Conservation (phyloP, 2,888 invertebrate genomes). For the Dromius quadrimaculatus region DNA sequence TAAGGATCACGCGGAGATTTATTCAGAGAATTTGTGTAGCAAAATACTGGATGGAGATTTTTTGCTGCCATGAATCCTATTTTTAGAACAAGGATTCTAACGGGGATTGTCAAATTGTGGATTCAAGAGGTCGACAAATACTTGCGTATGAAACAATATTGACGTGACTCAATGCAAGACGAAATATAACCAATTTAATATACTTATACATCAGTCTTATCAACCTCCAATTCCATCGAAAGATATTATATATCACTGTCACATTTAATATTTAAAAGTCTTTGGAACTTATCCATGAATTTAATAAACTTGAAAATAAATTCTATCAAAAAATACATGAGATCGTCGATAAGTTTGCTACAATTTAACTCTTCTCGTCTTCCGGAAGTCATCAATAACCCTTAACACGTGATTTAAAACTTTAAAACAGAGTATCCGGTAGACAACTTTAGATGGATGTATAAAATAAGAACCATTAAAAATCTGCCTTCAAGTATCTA, state of each 20-base stretch:
- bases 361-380: constrained; percentile 26
- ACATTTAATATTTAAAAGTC: not conserved
- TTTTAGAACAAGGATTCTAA: too few relatives aligned
- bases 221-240: too few relatives aligned
- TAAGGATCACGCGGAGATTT: constrained; percentile 13
- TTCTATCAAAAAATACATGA: constrained; percentile 10
- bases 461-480: constrained; percentile 37
- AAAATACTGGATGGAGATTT: too few relatives aligned
- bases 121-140: too few relatives aligned
- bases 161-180: too few relatives aligned
- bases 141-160: too few relatives aligned
- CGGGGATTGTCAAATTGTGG: too few relatives aligned
- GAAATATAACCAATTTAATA: too few relatives aligned
- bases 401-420: constrained; percentile 40
- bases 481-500: constrained; percentile 28
- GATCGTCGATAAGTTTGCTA: constrained; percentile 23
- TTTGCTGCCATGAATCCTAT: too few relatives aligned
- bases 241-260: too few relatives aligned
- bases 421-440: constrained; percentile 30
- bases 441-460: constrained; percentile 45
- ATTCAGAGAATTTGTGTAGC: too few relatives aligned
- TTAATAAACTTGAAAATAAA: constrained; percentile 7
- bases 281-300: not conserved
- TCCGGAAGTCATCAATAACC: constrained; percentile 24
- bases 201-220: too few relatives aligned